Evolutionary conservation across 2,888 invertebrate species (phyloP), one percentile per base, ranked within the genome.

Genomic region (Myopa tessellatipennis): DNA sequence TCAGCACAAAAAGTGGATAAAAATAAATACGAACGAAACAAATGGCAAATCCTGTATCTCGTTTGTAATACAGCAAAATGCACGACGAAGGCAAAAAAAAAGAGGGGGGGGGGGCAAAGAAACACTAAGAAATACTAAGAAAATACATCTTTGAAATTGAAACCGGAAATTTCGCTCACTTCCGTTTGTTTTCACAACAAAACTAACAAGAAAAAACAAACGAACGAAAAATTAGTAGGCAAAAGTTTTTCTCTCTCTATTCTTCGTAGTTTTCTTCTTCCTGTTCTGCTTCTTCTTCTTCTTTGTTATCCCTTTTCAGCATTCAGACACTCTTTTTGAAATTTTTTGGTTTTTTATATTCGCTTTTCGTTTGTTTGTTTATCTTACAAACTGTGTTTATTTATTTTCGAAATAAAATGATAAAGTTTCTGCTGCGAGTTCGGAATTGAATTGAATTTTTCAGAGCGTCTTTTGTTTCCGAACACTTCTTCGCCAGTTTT

Each of bases 81-180:
- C 79, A 77, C 74, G 76, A 77, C 79, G 80, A 73, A 16, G 6
- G 63, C 12, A 52, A 18, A 26, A 61, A 26, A 55, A 55, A n/a
- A n/a, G 50, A 55, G 65, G 14, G 12, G 6, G 40, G 34, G 55
- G 26, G 3, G 14, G 18, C 16, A 68, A n/a, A 16, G 40, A 16
- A 18, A 14, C 67, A 40, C 67, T 7, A 16, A n/a, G 26, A 26
- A 26, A 26, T 26, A 26, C 26, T 26, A 26, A 68, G 10, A 45
- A 45, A 45, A 45, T 45, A 10, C 6, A 68, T 68, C 82, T 84
- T 83, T 83, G 85, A 84, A 84, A 84, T 83, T 82, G 85, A 84
- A 85, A 83, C 84, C 84, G 84, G 84, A 84, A 85, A 85, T 85
- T 85, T 84, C 83, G 83, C 85, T 85, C 84, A 83, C 83, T 85